Percentiles rank a stretch among this genome's conserved stretches.
Conservation (phyloP, 2,888 invertebrate genomes). For the Xiphydria camelus region DNA sequence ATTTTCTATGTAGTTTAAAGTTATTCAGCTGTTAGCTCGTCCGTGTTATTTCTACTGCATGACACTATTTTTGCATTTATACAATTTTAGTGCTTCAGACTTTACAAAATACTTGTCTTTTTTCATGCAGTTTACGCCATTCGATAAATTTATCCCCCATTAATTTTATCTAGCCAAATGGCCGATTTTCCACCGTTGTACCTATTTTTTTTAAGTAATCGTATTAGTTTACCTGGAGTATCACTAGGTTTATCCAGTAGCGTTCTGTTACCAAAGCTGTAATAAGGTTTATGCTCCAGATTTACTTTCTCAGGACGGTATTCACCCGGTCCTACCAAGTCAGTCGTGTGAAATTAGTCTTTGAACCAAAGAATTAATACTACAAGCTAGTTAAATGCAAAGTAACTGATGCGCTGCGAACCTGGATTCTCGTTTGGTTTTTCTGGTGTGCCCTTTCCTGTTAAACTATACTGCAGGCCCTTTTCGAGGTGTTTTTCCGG, state of each 20-base stretch:
- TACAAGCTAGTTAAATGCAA: not conserved
- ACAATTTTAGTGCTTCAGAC: too few species aligned
- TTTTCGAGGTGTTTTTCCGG: constrained; percentile 65
- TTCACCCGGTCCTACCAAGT: constrained; percentile 40
- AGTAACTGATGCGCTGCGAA: constrained; percentile 14
- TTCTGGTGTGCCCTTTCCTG: constrained; percentile 56
- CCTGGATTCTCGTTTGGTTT: constrained; percentile 41
- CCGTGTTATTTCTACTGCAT: too few species aligned
- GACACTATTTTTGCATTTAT: too few species aligned
- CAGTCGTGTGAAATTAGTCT: not conserved
- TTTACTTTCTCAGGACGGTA: constrained; percentile 46
- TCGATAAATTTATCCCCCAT: too few species aligned
- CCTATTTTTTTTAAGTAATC: too few species aligned
- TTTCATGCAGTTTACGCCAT: too few species aligned
- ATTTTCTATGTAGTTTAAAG: too few species aligned
- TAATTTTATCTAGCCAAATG: too few species aligned
- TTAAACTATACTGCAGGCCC: constrained; percentile 62
- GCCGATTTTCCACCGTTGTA: too few species aligned
- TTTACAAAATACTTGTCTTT: too few species aligned
- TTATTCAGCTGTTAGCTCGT: too few species aligned
- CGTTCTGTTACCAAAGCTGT: constrained; percentile 74
- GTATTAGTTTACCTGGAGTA: constrained; percentile 62
- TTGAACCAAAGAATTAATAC: not conserved
- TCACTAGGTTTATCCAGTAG: constrained; percentile 66
- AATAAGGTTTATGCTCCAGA: constrained; percentile 65